These are phyloP conservation scores for Chaunax sp. DNA, from an alignment of 2,797 vertebrate species.

Conservation along the genomic window DNA sequence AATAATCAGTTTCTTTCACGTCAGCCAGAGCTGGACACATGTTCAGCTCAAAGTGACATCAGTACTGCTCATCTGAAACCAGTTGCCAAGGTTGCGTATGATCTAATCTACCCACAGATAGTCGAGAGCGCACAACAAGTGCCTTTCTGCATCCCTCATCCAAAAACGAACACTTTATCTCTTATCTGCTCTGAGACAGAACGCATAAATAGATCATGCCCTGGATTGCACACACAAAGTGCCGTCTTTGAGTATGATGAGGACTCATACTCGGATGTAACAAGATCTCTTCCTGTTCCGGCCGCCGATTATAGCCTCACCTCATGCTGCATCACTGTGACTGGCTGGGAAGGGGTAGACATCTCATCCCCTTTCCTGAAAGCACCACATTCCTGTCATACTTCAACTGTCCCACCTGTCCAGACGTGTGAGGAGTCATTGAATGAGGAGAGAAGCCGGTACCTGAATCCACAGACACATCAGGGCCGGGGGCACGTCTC, in stretches of 20 bases:
- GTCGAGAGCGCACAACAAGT: conserved; percentile 64
- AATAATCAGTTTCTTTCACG: neutral
- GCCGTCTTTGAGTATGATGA: neutral
- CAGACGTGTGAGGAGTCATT: conserved; percentile 21
- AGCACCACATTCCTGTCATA: conserved; percentile 25
- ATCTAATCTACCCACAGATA: conserved; percentile 74
- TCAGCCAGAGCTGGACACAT: conserved; percentile 32
- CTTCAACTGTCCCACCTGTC: conserved; percentile 7
- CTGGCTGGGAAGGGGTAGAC: conserved; percentile 69
- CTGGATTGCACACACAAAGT: conserved; percentile 6
- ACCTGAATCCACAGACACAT: conserved; percentile 58
- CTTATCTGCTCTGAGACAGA: conserved; percentile 20
- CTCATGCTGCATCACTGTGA: conserved; percentile 75
- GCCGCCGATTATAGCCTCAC: neutral
- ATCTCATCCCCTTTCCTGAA: conserved; percentile 24
- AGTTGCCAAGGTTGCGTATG: conserved; percentile 59
- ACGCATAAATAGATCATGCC: conserved; percentile 10
- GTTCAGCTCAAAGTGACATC: conserved; percentile 19
- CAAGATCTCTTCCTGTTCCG: conserved; percentile 18
- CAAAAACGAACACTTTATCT: conserved; percentile 8
- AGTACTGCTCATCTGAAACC: conserved; percentile 30
- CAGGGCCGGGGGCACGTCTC: conserved; percentile 24
- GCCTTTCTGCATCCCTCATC: conserved; percentile 42
- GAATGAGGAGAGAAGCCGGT: conserved; percentile 34
- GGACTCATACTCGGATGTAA: neutral